Conservation (phyloP, 2,888 invertebrate genomes). For the Zeuzera pyrina region DNA sequence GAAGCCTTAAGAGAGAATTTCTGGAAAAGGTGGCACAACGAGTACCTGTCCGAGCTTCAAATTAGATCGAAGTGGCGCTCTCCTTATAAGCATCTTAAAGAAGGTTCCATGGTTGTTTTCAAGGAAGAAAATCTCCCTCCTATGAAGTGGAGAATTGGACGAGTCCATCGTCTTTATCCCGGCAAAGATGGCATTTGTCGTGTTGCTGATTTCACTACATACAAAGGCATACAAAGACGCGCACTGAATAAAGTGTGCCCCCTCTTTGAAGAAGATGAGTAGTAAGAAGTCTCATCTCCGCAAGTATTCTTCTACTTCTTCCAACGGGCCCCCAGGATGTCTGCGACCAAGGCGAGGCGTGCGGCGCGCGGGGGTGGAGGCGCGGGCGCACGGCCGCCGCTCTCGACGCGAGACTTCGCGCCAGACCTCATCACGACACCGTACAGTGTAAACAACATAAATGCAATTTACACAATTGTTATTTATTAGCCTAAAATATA, state of each 20-base stretch:
- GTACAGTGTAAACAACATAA: no score
- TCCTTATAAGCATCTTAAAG: background rate
- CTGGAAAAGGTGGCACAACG: constrained; percentile 12
- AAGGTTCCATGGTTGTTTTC: constrained; percentile 4
- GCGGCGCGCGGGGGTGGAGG: background rate
- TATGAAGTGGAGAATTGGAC: constrained; percentile 2
- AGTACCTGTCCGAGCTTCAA: constrained; percentile 12
- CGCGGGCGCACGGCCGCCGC: background rate
- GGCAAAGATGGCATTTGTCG: constrained; percentile 2
- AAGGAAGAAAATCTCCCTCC: constrained; percentile 4
- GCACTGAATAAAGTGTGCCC: background rate
- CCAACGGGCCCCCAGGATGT: background rate
- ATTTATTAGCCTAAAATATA: no score
- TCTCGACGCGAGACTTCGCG: no score
- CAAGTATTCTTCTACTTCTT: background rate
- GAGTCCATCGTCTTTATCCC: constrained; percentile 1
- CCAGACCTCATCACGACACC: no score
- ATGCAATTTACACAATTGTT: no score
- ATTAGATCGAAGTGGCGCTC: constrained; percentile 6
- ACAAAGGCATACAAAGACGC: background rate
- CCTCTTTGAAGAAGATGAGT: background rate
- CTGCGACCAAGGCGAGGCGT: background rate
- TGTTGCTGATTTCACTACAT: background rate
- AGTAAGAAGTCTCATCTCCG: background rate
- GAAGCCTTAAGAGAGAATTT: constrained; percentile 11